A percentile compares a stretch with the other conserved stretches of the same genome.
Evolutionary conservation across 1,140 invertebrate species (phyloP).

Genomic region (Nephotettix cincticeps): DNA sequence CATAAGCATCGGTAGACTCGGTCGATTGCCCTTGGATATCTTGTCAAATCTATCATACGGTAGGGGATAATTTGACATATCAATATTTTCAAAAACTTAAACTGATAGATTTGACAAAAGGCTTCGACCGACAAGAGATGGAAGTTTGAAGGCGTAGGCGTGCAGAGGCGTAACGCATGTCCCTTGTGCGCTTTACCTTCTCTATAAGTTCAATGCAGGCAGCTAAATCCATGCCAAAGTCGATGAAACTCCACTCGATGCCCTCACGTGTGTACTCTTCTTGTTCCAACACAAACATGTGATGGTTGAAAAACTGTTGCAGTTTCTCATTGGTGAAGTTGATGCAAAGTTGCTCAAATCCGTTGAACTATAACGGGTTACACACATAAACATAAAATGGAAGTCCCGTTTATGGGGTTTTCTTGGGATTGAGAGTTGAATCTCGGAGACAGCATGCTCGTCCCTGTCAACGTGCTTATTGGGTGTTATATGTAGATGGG

Average conservation of each 20-base stretch:
- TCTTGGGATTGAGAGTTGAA: background rate
- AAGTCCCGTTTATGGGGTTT: background rate
- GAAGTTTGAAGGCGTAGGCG: background rate
- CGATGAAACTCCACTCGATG: constrained; percentile 99
- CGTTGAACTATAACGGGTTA: constrained; percentile 79
- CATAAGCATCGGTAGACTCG: background rate
- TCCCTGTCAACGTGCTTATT: background rate
- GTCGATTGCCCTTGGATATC: background rate
- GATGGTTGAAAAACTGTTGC: constrained; percentile 99
- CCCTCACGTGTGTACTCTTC: constrained; percentile 98
- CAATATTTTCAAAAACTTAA: background rate
- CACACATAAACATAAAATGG: constrained; percentile 19
- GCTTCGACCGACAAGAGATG: background rate
- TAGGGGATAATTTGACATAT: background rate
- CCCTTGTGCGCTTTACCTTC: constrained; percentile 72
- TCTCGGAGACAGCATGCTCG: background rate
- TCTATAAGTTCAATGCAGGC: constrained; percentile 99
- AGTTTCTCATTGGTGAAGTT: constrained; percentile 99
- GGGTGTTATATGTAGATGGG: background rate
- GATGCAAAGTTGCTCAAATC: constrained; percentile 99
- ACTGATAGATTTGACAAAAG: background rate
- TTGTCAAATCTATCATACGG: background rate
- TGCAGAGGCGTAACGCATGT: background rate
- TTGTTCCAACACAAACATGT: constrained; percentile 99
- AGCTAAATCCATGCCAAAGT: constrained; percentile 98